Conservation (phyloP, 2,113 vertebrate species). For the Hippocampus mohnikei region DNA sequence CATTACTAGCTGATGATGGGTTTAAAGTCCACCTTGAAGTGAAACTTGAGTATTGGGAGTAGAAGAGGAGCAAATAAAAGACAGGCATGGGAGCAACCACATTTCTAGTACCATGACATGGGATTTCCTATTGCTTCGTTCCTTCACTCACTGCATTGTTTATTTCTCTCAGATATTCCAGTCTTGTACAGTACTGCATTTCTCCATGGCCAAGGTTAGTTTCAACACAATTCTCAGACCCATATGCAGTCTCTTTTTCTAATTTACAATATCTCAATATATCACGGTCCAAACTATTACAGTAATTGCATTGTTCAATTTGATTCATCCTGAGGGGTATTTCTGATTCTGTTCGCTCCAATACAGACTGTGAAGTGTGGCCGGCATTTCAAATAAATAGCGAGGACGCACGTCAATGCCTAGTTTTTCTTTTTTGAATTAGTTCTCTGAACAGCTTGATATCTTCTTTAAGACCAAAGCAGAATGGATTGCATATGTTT, state of each 20-base stretch:
- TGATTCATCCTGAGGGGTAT: slow-evolving; percentile 7
- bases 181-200: background rate
- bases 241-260: background rate
- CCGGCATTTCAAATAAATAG: background rate
- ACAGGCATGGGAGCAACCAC: background rate
- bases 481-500: background rate
- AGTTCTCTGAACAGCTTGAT: background rate
- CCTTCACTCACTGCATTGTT: background rate
- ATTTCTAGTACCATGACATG: background rate
- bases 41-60: background rate
- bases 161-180: background rate
- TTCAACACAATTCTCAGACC: slow-evolving; percentile 4
- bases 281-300: slow-evolving; percentile 6
- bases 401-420: background rate
- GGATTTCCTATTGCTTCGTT: background rate
- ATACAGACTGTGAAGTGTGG: background rate
- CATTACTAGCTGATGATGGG: no score
- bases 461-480: background rate
- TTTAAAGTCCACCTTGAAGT: background rate
- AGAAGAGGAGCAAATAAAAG: background rate
- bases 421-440: background rate
- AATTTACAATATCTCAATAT: slow-evolving; percentile 7
- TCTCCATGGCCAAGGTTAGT: background rate
- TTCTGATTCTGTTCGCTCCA: background rate
- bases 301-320: slow-evolving; percentile 11